Evolutionary conservation across 2,113 vertebrate species (phyloP).

Genomic region (Mustela lutreola): DNA sequence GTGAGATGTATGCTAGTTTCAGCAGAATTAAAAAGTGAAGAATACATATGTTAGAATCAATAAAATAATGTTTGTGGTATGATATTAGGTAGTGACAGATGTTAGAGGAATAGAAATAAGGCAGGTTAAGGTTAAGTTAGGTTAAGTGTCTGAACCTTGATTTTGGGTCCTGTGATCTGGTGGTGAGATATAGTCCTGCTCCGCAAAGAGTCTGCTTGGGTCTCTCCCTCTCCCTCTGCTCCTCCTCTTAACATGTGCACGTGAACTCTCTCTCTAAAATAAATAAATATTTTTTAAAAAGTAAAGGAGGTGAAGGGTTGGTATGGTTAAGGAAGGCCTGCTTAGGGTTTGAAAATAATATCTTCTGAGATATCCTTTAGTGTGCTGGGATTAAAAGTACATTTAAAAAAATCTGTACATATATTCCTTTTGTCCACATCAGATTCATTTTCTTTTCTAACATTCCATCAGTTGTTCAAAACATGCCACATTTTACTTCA

Average conservation of each 20-base stretch:
- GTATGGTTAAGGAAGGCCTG: background rate
- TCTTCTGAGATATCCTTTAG: background rate
- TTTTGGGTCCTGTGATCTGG: background rate
- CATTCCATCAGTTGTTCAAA: background rate
- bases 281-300: background rate
- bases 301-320: background rate
- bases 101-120: background rate
- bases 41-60: background rate
- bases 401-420: background rate
- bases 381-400: background rate
- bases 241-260: background rate
- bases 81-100: background rate
- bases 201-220: background rate
- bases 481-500: background rate
- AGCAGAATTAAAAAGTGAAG: constrained; percentile 3
- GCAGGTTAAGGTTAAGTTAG: background rate
- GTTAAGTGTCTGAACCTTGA: background rate
- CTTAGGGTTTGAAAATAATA: background rate
- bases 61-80: background rate
- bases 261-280: background rate
- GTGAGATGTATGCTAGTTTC: constrained; percentile 3
- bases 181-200: background rate
- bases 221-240: background rate
- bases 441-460: background rate
- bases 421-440: background rate